phyloP scores from a whole-genome alignment of 2,888 invertebrate species.

The Penaeus monodon region DNA sequence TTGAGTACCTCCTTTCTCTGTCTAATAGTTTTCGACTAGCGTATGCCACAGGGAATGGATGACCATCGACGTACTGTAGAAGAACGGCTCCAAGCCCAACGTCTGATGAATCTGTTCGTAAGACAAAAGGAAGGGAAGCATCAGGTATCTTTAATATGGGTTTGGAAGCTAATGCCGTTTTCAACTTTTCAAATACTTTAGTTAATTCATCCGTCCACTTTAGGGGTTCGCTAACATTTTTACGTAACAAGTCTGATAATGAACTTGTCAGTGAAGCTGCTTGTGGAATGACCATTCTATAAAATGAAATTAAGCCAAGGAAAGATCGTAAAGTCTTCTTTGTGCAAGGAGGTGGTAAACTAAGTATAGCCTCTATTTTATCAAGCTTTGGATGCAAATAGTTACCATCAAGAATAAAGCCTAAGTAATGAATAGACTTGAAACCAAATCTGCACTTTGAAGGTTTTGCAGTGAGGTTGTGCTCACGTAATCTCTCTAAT shows the following conservation, averaged over 20 bases:
- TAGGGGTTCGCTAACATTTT: too few relatives aligned
- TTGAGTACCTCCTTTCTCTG: slow-evolving; percentile 15
- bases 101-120: slow-evolving; percentile 8
- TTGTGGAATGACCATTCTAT: too few relatives aligned
- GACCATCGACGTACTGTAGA: slow-evolving; percentile 23
- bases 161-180: too few relatives aligned
- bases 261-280: too few relatives aligned
- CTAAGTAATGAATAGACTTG: neutral
- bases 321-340: neutral
- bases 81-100: slow-evolving; percentile 20
- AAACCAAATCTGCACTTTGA: slow-evolving; percentile 20
- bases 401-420: neutral
- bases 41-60: slow-evolving; percentile 12
- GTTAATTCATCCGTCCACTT: too few relatives aligned
- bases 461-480: neutral
- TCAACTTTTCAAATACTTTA: too few relatives aligned
- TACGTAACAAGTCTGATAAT: too few relatives aligned
- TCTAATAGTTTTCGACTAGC: slow-evolving; percentile 23
- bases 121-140: too few relatives aligned
- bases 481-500: neutral
- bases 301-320: too few relatives aligned
- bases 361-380: neutral
- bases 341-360: neutral
- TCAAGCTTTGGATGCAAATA: neutral
- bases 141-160: too few relatives aligned